Evolutionary conservation across 1,140 invertebrate species (phyloP).

Genomic region (Drosophila tristis): DNA sequence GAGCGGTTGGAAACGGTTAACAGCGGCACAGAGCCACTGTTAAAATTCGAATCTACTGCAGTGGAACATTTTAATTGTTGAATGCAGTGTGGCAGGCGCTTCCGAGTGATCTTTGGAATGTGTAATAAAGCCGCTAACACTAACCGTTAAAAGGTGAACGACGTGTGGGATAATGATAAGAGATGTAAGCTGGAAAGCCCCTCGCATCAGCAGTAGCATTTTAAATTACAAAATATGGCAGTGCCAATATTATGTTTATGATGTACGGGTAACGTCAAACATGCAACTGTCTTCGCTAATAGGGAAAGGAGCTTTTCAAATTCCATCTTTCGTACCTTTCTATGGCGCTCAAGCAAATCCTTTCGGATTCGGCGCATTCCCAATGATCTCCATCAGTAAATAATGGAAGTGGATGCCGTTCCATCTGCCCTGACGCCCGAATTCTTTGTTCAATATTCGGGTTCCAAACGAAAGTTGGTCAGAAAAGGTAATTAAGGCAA

Average conservation of each 20-base stretch:
- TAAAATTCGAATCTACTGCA: conserved; percentile 42
- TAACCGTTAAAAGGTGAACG: not conserved
- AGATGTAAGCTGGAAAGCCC: conserved; percentile 9
- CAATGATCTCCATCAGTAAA: not conserved
- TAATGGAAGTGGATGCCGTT: no score
- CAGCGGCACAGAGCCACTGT: conserved; percentile 10
- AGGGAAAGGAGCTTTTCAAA: no score
- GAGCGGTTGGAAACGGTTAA: conserved; percentile 43
- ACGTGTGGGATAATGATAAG: conserved; percentile 13
- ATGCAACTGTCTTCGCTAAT: no score
- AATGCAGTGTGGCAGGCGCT: conserved; percentile 26
- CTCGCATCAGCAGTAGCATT: not conserved
- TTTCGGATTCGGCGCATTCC: no score
- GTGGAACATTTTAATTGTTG: conserved; percentile 55
- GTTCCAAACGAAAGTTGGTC: conserved; percentile 12
- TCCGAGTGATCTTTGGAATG: conserved; percentile 19
- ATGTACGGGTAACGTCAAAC: no score
- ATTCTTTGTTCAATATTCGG: not conserved
- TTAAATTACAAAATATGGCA: no score
- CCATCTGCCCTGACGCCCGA: no score
- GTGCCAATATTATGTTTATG: no score
- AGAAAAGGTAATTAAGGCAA: conserved; percentile 3
- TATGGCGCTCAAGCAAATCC: no score
- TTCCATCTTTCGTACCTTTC: no score
- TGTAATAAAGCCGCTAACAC: conserved; percentile 30